Evolutionary conservation across 2,888 invertebrate species (phyloP).

Genomic region (Clivina fossor): DNA sequence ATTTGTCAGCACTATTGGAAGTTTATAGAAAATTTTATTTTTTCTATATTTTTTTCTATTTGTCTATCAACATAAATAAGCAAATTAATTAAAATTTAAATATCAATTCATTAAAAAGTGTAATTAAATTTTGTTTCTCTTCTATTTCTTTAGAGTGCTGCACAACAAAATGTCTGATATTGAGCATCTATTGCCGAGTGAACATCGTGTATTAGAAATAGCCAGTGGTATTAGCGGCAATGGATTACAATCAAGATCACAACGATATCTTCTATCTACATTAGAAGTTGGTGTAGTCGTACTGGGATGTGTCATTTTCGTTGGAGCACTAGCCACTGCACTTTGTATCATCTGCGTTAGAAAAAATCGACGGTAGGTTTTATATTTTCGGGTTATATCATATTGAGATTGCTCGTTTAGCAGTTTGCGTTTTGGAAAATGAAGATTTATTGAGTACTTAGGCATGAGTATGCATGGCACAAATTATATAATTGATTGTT

Average conservation of each 20-base stretch:
- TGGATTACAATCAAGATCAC: slow-evolving; percentile 49
- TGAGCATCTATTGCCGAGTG: slow-evolving; percentile 65
- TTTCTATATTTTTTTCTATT: background rate
- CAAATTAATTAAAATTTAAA: too few relatives aligned
- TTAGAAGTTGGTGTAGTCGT: slow-evolving; percentile 80
- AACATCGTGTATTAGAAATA: slow-evolving; percentile 66
- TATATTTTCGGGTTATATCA: too few relatives aligned
- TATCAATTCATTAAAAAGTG: too few relatives aligned
- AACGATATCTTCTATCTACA: slow-evolving; percentile 61
- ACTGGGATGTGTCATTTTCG: slow-evolving; percentile 76
- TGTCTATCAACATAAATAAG: slow-evolving; percentile 7
- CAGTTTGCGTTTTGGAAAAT: too few relatives aligned
- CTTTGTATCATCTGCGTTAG: slow-evolving; percentile 75
- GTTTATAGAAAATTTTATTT: too few relatives aligned
- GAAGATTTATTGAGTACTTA: too few relatives aligned
- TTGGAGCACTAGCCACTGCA: slow-evolving; percentile 78
- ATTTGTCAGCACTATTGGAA: too few relatives aligned
- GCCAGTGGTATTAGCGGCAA: slow-evolving; percentile 52
- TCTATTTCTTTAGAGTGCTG: slow-evolving; percentile 59
- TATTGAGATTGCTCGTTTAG: too few relatives aligned
- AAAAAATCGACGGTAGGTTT: slow-evolving; percentile 61
- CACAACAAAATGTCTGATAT: slow-evolving; percentile 62
- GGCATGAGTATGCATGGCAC: too few relatives aligned
- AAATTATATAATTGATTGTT: too few relatives aligned
- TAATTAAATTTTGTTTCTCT: too few relatives aligned